Base-by-base conservation (phyloP, 2,113 vertebrate genomes). In the Brachyhypopomus gauderio region DNA sequence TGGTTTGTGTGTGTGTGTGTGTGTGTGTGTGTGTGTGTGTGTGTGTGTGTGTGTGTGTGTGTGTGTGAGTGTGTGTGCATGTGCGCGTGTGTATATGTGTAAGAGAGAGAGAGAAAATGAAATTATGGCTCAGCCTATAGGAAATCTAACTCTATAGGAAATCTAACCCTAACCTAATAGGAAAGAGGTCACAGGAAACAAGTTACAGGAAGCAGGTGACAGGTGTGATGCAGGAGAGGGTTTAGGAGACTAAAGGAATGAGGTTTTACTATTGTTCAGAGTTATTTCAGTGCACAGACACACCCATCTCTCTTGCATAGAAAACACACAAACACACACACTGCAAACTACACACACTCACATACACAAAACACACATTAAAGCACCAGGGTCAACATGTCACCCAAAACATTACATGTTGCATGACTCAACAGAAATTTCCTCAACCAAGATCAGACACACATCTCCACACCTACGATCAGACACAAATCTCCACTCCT, bases 261-360 rank as follows among this genome's bases (percentile, higher is more conserved):
- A 66, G 62, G 62, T 66, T 62, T 67, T 23, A 62, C 48, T 77
- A 77, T 77, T 77, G 60, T 77, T 77, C 62, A 66, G 41, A 77
- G 45, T 45, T 77, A 77, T 67, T 55, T 77, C 23, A 77, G 75
- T 77, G 55, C 75, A 77, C 62, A 77, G 75, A n/a, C 75, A 77
- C 75, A 12, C 75, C 45, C 45, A 3, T 52, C 45, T 52, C 45
- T 52, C 45, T 52, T 11, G 2, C 45, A 52, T 45, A 45, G 41
- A 45, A 6, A 45, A 45, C 41, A 45, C 41, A 45, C 41, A 45
- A 6, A 45, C 41, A 45, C 41, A 45, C 5, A 8, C 41, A 45
- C 41, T 11, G 6, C 5, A 11, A 45, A 1, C 5, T 45, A 11
- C 41, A 45, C 41, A 45, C 41, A 45, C 75, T 34, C 76, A 64